Conservation (phyloP, 2,797 vertebrate genomes). For the Babyrousa celebensis region DNA sequence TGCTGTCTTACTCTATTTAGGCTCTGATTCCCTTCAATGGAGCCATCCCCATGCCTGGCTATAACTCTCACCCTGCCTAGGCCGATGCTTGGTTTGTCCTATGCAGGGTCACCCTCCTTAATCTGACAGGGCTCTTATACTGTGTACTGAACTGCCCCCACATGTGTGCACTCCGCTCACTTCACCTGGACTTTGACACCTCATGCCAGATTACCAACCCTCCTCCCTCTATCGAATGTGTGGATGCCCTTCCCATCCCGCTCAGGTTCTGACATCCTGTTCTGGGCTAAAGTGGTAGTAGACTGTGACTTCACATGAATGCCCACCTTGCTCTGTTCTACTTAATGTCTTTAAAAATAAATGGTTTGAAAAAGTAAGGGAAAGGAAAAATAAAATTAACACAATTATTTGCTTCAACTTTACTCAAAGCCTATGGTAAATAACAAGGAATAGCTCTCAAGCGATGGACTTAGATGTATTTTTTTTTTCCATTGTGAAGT, state of each 20-base stretch:
- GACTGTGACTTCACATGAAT: not conserved
- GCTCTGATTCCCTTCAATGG: not conserved
- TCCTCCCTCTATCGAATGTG: not conserved
- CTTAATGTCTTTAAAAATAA: conserved; percentile 63
- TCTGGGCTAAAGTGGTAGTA: not conserved
- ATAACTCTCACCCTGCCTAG: not conserved
- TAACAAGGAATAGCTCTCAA: conserved; percentile 47
- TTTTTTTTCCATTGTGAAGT: conserved; percentile 31
- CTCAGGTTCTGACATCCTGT: conserved; percentile 34
- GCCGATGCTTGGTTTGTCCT: not conserved
- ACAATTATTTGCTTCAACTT: conserved; percentile 8
- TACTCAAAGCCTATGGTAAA: not conserved
- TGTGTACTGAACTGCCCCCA: not conserved
- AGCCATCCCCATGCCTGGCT: not conserved
- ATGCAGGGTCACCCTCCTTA: not conserved
- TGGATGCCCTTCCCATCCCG: not conserved
- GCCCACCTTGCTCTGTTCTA: not conserved
- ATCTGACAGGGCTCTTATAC: not conserved
- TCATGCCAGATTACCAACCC: not conserved
- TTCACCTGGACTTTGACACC: not conserved
- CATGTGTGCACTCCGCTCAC: not conserved
- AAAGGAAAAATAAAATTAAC: not conserved
- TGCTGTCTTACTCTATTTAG: not conserved
- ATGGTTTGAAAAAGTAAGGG: not conserved
- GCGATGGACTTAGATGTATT: not conserved